Conservation (phyloP, 2,797 vertebrate genomes). For the Australoheros facetus region DNA sequence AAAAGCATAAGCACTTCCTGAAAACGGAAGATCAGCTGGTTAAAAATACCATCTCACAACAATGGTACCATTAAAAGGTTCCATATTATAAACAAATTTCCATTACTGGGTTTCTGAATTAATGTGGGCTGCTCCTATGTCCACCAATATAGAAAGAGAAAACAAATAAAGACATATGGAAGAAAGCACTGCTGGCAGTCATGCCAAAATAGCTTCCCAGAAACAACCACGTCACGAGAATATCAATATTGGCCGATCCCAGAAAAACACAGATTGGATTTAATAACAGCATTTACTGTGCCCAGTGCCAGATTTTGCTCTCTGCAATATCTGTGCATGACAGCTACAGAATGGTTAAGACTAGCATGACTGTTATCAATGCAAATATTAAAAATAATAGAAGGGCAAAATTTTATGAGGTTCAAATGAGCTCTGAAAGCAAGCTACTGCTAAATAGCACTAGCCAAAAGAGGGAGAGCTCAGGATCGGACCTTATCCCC, state of each 20-base stretch:
- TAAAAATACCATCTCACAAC: not conserved
- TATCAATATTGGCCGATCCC: not conserved
- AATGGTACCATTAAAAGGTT: not conserved
- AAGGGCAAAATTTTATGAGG: not conserved
- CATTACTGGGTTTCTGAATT: not conserved
- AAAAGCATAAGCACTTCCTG: not conserved
- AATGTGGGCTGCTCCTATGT: not conserved
- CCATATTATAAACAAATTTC: not conserved
- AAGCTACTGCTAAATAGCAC: not conserved
- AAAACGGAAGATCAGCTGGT: not conserved
- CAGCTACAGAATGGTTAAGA: not conserved
- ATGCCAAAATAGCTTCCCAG: not conserved
- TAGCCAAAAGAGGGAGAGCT: not conserved
- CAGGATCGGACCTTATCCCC: not conserved
- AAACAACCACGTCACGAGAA: not conserved
- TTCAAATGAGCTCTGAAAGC: not conserved
- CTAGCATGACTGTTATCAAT: not conserved
- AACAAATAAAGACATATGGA: conserved; percentile 5
- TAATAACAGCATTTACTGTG: not conserved
- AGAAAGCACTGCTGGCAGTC: not conserved
- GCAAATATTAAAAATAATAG: not conserved
- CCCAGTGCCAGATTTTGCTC: not conserved
- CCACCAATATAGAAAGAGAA: conserved; percentile 5
- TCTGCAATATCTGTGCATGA: not conserved
- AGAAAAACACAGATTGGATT: conserved; percentile 4